Conservation (phyloP, 2,797 vertebrate species). For the Spinus pinus region DNA sequence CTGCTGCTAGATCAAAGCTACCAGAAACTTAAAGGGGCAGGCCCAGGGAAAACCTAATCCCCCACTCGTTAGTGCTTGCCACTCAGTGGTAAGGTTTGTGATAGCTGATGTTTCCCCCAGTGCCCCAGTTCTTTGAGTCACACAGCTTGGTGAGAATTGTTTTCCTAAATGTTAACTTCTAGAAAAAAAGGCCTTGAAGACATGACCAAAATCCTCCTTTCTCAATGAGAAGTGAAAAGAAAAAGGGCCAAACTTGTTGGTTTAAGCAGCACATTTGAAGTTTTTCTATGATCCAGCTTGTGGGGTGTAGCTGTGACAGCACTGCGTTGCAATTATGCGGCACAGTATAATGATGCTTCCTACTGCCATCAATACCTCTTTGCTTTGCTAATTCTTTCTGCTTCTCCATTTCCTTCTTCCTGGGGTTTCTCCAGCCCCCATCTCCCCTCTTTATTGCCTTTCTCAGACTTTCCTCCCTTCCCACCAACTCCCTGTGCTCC, state of each 20-base stretch:
- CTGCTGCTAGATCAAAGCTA: slow-evolving; percentile 1
- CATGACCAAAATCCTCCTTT: not conserved
- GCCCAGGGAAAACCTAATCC: not conserved
- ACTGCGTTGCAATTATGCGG: fast-evolving
- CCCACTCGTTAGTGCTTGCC: not conserved
- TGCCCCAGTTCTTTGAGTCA: not conserved
- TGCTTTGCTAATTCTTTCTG: not conserved
- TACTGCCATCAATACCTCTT: not conserved
- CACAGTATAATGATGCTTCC: not conserved
- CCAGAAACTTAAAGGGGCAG: not conserved
- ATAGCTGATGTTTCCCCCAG: not conserved
- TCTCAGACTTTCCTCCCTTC: not conserved
- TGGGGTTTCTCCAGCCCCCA: not conserved
- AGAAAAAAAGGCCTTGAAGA: not conserved
- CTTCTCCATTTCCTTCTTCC: not conserved
- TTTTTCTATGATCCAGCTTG: not conserved
- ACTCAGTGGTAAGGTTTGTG: not conserved
- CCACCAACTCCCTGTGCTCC: not conserved
- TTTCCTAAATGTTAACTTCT: slow-evolving; percentile 6
- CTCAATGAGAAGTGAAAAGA: not conserved
- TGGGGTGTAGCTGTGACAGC: not conserved
- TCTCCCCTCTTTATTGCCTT: not conserved
- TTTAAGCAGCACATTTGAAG: not conserved
- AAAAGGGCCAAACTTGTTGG: not conserved
- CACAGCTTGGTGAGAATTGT: not conserved